Base-by-base conservation (phyloP, 2,113 vertebrate species). In the Electrona antarctica region DNA sequence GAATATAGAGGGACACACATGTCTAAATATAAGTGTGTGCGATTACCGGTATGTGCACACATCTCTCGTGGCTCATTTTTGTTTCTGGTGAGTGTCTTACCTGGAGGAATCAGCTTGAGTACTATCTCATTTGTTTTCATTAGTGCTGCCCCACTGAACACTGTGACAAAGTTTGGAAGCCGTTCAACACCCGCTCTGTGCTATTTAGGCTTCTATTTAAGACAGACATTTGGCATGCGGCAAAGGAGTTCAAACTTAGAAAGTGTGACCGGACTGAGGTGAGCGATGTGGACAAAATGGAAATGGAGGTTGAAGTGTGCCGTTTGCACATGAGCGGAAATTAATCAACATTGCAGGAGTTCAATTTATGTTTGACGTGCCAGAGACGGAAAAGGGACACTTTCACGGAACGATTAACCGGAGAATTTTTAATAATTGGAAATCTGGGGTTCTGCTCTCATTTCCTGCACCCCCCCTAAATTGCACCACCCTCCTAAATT, bases 41-140 rank as follows among this genome's bases (percentile, higher is more conserved):
- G 33, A 41, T 33, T 4, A 33, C 29, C 2, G n/a, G n/a, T n/a
- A n/a, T 2, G 21, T 6, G 33, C 33, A 41, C 33, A 41, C 33
- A 6, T 41, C 33, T 41, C 33, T 76, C 8, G 50, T 9, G 15
- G 14, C 57, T 45, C 49, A 52, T 77, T 78, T 86, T 80, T 71
- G 33, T 63, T 71, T 60, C 59, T 65, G 50, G 50, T 71, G 68
- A 76, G 81, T 76, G 77, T 78, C 60, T 78, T 69, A 84, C 85
- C 81, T 86, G 59, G 57, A 79, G 74, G 73, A 88, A 73, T 79
- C 60, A 65, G 69, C 69, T 54, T 9, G 21, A 63, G 77, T 73
- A 61, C 76, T 73, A 74, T 72, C 67, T 74, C 77, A 78, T 84
- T 84, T 21, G 15, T 85, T 88, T 87, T 83, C 75, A 88, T 90